These are phyloP conservation scores for Paramuricea clavata DNA, from an alignment of 92 coral and sea anemone genomes.

Conservation along the genomic window DNA sequence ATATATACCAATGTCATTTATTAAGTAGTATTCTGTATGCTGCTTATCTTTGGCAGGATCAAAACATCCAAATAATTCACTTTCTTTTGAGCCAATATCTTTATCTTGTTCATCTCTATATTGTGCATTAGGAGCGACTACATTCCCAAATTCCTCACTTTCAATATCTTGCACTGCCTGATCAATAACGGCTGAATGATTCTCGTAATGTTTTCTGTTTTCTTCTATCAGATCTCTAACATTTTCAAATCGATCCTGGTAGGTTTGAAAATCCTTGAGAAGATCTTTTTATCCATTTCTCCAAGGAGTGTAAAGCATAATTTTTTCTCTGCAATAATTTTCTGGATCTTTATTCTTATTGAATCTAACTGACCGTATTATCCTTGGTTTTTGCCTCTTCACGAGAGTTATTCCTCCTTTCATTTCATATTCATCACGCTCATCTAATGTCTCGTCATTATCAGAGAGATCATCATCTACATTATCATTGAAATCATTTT, in stretches of 20 bases:
- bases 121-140: no score
- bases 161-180: no score
- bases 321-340: conserved; percentile 62
- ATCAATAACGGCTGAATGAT: conserved; percentile 57
- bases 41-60: no score
- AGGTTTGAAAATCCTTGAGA: neutral
- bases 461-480: conserved; percentile 47
- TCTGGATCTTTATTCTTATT: conserved; percentile 65
- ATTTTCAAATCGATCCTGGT: conserved; percentile 52
- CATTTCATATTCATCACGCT: conserved; percentile 49
- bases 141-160: no score
- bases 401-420: no score
- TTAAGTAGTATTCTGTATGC: no score
- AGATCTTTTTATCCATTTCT: conserved; percentile 60
- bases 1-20: no score
- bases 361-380: no score
- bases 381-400: no score
- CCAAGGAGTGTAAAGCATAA: conserved; percentile 68
- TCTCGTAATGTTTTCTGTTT: conserved; percentile 59
- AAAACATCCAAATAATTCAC: no score
- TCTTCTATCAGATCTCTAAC: conserved; percentile 13
- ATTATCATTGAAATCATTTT: neutral
- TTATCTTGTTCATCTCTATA: no score
- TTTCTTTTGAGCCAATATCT: conserved; percentile 1
- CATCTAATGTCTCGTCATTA: conserved; percentile 42